Base-by-base conservation (phyloP, 2,113 vertebrate genomes). In the Patagioenas fasciata region DNA sequence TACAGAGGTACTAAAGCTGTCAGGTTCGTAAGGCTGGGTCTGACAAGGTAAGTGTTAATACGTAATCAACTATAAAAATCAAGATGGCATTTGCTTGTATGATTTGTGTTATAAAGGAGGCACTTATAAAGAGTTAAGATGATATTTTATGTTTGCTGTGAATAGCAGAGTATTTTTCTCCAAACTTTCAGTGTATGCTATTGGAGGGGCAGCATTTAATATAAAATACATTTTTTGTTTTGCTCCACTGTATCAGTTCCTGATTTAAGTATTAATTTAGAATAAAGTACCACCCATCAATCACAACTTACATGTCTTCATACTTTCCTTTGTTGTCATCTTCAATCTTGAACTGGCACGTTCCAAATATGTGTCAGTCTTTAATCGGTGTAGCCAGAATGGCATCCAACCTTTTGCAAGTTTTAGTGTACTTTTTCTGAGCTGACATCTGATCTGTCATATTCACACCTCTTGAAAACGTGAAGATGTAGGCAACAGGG, bases 361-460 rank as follows among this genome's bases (percentile, higher is more conserved):
- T 97, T 97, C 91, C 92, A 95, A 96, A 36, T 93, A 96, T 97
- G 72, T 97, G 93, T 96, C 95, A 96, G 65, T 92, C 89, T 96
- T 88, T 93, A 96, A 94, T 90, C 6, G 1, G 38, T 92, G 57
- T 61, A 96, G 85, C 88, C 96, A 93, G 95, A 93, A 96, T 79
- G 83, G 88, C 90, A 93, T 93, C 96, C 93, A 95, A 94, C 93
- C 93, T 97, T 97, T 96, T 93, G 65, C 95, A 88, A 94, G 72
- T 79, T 96, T 78, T 69, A 77, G 75, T 93, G 69, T 74, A 90
- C 79, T 95, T 88, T 79, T 91, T 85, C 87, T 96, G 91, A 94
- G 73, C 88, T 9, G 88, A 96, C 95, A 95, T 97, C 95, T 96
- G 95, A 96, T 96, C 87, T 96, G 93, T 94, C 88, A 95, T 71